Evolutionary conservation across 2,888 invertebrate species (phyloP), one percentile per base, ranked within the genome.

Genomic region (Disparrhopalites patrizii): DNA sequence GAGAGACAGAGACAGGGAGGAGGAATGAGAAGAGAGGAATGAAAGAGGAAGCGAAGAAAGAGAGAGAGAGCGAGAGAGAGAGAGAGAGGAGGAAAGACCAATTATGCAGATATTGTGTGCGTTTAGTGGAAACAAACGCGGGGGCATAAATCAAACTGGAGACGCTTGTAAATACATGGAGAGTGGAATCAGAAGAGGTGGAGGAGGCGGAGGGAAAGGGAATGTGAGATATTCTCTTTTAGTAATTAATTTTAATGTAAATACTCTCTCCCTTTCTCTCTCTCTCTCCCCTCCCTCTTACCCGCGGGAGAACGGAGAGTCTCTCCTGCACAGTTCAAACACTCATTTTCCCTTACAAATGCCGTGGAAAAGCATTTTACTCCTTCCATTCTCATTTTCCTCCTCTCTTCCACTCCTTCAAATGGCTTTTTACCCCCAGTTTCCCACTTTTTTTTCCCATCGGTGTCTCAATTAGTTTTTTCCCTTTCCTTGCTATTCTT

Each of bases 61-160:
- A 30, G 15, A 18, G 10, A 30, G 31, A 30, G 30, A 8, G 31
- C 27, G 5, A 23, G 36, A 36, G 36, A 33, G 58, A 69, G 57
- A 57, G 64, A 60, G 61, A 66, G 47, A 65, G 67, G 66, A 65
- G 65, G 62, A 61, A 58, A 66, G 66, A 63, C 62, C 70, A 70
- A 65, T 70, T 70, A 69, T 63, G 67, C 70, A 67, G 63, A 70
- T 68, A 68, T 68, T 70, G 66, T 64, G 62, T 66, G 66, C 67
- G 63, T 68, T 70, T 68, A 68, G 67, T 64, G 65, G 70, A 67
- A 70, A 70, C 68, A 70, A 70, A 67, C 15, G 43, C 68, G 68
- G 62, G 57, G 66, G 57, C 66, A 70, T 70, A 70, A 70, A 70
- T 70, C 70, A 70, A 68, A 57, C 40, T 52, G 65, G 51, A 68